Evolutionary conservation across 2,888 invertebrate species (phyloP), one percentile per base, ranked within the genome.

Genomic region (Dynastes hyllus): DNA sequence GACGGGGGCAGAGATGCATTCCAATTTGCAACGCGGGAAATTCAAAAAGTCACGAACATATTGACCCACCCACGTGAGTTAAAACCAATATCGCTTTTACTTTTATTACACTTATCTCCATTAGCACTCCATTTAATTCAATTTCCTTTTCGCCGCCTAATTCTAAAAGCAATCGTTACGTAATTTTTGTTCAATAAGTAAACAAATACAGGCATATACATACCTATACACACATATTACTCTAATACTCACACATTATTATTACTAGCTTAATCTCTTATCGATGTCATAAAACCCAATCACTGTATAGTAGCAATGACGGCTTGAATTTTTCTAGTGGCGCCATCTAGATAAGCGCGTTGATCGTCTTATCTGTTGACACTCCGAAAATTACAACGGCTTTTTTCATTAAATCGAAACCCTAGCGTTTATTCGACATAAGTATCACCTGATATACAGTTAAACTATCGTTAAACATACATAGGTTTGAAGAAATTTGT

Each of bases 241-340:
- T 22, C 27, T 63, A 13, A 32, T 63, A 63, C 29, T 29, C 22
- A 13, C 32, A 32, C 55, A 9, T 32, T 2, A 29, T 6, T 11
- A 32, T n/a, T 63, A 63, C 32, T 63, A 63, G n/a, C 13, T 51
- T 69, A 51, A 69, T 69, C 69, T n/a, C 40, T 69, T 51, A 69
- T 69, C 51, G 51, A 63, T 69, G 69, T 69, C 69, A 69, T 69
- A 51, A 51, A 50, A 69, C 51, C 69, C 69, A 69, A 69, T 69
- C 69, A 69, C 29, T 69, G 69, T 69, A 69, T 69, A 51, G 69
- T 27, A 32, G 63, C 55, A 58, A 22, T 58, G 29, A 69, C 32
- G 69, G 50, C 37, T 51, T 11, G 69, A 27, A 51, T 69, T 69
- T 69, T 69, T 69, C 27, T 69, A 69, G 51, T 51, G 69, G 51